Evolutionary conservation across 2,888 invertebrate species (phyloP), one percentile per base, ranked within the genome.

Genomic region (Monoplex corrugatus): DNA sequence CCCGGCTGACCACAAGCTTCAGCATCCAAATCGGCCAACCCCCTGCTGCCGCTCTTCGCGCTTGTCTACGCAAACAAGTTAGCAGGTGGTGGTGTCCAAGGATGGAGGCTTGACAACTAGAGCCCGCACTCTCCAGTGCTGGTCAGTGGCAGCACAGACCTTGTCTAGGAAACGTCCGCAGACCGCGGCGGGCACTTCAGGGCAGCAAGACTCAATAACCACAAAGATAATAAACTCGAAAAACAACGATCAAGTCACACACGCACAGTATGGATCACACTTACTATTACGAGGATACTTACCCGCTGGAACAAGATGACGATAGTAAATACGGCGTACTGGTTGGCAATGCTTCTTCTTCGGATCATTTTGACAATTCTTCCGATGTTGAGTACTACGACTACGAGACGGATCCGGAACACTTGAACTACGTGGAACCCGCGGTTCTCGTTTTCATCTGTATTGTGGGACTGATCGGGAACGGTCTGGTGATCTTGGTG

Each of bases 401-500:
- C 32, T 50, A 57, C 38, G 38, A 19, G 16, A 35, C n/a, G 32
- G 82, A 2, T 82, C 6, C 44, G 2, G 19, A 16, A n/a, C 10
- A n/a, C 13, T 45, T 45, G 35, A 50, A 57, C 50, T 84, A 84
- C 32, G 32, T 88, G 43, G 83, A 80, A 28, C 88, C 88, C 3
- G 35, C 38, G 2, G 19, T 82, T 23, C 44, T 88, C 83, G 23
- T 83, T 13, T 8, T 68, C 10, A 88, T 88, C 68, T 83, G 88
- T 43, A 2, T 43, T 28, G 63, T 83, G 83, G 88, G 88, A 1
- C 63, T 88, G 63, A 44, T 88, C 23, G 91, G 91, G n/a, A 91
- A 91, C 89, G 78, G 87, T 16, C 57, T 91, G 75, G 90, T 91
- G 43, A 80, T 90, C 1, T 91, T 89, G 44, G 89, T 90, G 32